Base-by-base conservation (phyloP, 2,888 invertebrate species). In the Villa cingulata region DNA sequence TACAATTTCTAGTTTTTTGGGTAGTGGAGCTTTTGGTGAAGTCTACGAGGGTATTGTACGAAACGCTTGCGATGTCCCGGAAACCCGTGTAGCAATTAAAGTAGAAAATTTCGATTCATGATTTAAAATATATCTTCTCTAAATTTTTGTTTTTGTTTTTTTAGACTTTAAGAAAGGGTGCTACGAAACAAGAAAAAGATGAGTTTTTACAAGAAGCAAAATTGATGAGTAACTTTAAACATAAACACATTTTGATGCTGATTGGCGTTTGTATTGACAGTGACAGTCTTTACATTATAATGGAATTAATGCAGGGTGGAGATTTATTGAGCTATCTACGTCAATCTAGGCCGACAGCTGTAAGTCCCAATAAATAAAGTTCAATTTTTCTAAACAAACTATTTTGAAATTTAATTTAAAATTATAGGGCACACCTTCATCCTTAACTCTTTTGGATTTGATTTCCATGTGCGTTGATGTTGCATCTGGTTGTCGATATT, bases 291-390 rank as follows among this genome's bases (percentile, higher is more conserved):
- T 88, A 90, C 58, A 83, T 98, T 53, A 85, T 98, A 41, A 83
- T 97, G 77, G 97, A 98, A 65, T 76, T 97, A 17, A 98, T 98
- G 98, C 89, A 94, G 65, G 94, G 88, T 5, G 96, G 97, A 0
- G 97, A 97, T 70, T 71, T 98, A 48, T 74, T 96, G 32, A 89
- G 87, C 49, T 97, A 91, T 65, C 72, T 98, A 41, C 73, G 95
- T 46, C 78, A 81, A 6, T 87, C 87, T 56, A 74, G 95, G 48
- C 80, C 86, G 37, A 74, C 78, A n/a, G 66, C 77, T 62, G 86
- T 86, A 50, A 51, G 54, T 44, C 15, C 23, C 41, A 41, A 34
- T 16, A 4, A 4, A 18, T 29, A 19, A 1, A n/a, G 29, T 43
- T 17, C 36, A 20, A 2, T 43, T 6, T 15, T 32, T 36, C 6